Evolutionary conservation across 1,140 invertebrate genomes (phyloP), one percentile per base, ranked within the genome.

Genomic region (Physella acuta): DNA sequence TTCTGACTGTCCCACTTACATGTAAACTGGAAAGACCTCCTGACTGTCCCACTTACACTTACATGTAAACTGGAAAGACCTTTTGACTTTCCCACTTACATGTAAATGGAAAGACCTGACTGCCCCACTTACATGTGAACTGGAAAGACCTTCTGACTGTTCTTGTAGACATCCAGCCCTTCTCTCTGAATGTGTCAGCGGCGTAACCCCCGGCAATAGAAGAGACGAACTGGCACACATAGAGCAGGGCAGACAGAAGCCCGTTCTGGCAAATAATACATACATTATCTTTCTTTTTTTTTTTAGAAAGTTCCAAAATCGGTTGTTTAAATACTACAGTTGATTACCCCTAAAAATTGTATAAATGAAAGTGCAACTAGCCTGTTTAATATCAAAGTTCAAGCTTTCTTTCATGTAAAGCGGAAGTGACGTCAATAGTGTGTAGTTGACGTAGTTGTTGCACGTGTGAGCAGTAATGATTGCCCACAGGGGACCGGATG

Each of bases 371-470:
- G 53, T 56, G 8, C 8, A 11, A 11, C 11, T 30, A 11, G 11
- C 30, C 30, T 34, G 17, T 84, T 94, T 76, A 33, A 97, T 93
- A 77, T 94, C 89, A 77, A 91, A 95, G 74, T 91, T 86, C 17
- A 98, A 86, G 65, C 98, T 93, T 76, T 92, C 90, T 77, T 94
- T 93, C 89, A 98, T 92, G 83, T 94, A 98, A 0, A 92, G 94
- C n/a, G 96, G 96, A 69, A 98, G 86, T 78, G 95, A 93, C 82
- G 94, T 94, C 61, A 97, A 89, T 11, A 98, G 89, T 2, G 93
- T 96, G 85, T 97, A 97, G 86, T 94, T 95, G 1, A 93, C 92
- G 86, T 94, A 98, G 69, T 97, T 94, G 70, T 92, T 93, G 69
- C 92, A 91, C 17, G 90, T 91, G 81, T 98, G 94, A 0, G 92